A percentile compares a stretch with the other conserved stretches of the same genome.
Conservation (phyloP, 2,113 vertebrate species). For the Orthonyx spaldingii region DNA sequence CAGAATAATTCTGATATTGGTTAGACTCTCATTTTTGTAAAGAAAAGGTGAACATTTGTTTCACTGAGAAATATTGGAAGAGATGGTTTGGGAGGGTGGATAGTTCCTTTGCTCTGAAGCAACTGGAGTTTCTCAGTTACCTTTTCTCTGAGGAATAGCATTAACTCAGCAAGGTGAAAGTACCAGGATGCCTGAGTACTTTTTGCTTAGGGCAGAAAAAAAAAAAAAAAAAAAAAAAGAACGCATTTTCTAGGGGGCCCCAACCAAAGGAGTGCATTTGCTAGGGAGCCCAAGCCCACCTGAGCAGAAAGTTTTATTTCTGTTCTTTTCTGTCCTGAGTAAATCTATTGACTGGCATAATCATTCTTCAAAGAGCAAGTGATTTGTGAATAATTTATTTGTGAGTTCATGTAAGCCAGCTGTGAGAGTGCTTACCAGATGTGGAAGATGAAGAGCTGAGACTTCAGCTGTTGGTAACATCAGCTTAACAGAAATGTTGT, state of each 20-base stretch:
- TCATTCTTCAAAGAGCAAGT: not conserved
- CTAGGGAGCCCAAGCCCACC: not conserved
- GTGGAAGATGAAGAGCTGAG: not conserved
- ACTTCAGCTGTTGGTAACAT: not conserved
- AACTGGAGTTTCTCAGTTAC: not conserved
- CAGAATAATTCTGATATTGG: not conserved
- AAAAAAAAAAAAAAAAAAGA: no score
- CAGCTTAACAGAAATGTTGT: not conserved
- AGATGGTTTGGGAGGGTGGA: not conserved
- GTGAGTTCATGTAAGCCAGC: not conserved
- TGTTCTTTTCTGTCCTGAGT: not conserved
- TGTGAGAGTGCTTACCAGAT: conserved; percentile 1
- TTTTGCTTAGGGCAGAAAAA: not conserved
- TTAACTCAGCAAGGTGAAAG: not conserved
- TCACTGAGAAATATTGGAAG: not conserved
- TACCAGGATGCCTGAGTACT: not conserved
- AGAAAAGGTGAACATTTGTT: not conserved
- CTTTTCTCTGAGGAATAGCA: not conserved
- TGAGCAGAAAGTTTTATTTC: not conserved
- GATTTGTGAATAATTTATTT: not conserved
- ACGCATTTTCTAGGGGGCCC: not conserved
- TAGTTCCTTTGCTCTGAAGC: not conserved
- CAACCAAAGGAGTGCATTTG: not conserved
- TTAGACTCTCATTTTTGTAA: not conserved
- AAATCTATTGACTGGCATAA: not conserved